These are phyloP conservation scores for Girardinus metallicus DNA, from an alignment of 2,797 vertebrate genomes.

Conservation along the genomic window DNA sequence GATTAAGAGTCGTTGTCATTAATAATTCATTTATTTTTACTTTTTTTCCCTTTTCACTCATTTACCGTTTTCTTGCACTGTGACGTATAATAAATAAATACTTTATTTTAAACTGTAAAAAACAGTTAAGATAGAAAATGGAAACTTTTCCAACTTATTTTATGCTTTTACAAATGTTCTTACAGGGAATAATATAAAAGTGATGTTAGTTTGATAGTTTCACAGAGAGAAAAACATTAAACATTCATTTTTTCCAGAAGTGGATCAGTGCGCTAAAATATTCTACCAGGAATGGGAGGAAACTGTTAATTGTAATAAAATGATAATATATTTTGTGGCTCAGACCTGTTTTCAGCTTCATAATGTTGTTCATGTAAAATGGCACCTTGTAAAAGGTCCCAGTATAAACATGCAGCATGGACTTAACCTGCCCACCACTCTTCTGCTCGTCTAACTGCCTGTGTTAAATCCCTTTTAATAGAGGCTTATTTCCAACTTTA, in stretches of 20 bases:
- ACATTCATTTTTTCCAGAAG: neutral
- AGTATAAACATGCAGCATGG: neutral
- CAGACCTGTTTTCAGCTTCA: fast-evolving
- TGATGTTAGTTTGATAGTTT: neutral
- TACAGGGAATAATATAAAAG: neutral
- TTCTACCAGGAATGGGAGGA: neutral
- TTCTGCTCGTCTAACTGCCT: neutral
- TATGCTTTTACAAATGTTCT: neutral
- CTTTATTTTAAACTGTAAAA: no score
- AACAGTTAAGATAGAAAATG: neutral
- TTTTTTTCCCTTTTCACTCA: no score
- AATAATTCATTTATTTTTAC: no score
- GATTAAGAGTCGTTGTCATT: neutral
- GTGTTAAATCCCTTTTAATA: neutral
- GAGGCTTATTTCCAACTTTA: neutral
- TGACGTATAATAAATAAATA: no score
- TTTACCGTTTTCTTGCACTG: neutral
- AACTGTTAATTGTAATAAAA: neutral
- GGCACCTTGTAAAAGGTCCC: neutral
- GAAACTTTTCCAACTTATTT: neutral
- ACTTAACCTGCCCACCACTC: neutral
- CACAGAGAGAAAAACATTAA: neutral
- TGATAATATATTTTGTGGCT: neutral
- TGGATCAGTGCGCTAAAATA: slow-evolving; percentile 5
- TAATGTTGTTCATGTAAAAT: slow-evolving; percentile 7